Conservation (phyloP, 2,113 vertebrate genomes). For the Eretmochelys imbricata region DNA sequence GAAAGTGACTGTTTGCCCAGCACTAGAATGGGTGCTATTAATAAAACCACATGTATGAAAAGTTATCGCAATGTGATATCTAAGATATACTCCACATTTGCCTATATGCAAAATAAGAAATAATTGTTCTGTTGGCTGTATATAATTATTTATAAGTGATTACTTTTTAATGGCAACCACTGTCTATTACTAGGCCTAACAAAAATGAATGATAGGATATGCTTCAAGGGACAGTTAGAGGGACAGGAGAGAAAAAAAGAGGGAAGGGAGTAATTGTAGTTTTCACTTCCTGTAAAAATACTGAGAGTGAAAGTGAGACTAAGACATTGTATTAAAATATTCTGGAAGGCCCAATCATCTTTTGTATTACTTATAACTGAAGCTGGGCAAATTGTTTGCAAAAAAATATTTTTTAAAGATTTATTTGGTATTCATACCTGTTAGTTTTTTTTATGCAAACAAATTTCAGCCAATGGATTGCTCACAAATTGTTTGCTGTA, state of each 20-base stretch:
- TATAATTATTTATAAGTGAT: neutral
- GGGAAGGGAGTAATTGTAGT: neutral
- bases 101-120: neutral
- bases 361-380: neutral
- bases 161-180: neutral
- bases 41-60: neutral
- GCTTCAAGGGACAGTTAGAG: neutral
- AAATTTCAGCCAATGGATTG: neutral
- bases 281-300: neutral
- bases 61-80: neutral
- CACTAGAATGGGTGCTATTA: neutral
- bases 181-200: neutral
- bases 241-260: neutral
- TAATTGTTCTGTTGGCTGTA: neutral
- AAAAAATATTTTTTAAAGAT: neutral
- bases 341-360: neutral
- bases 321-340: neutral
- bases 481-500: neutral
- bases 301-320: neutral
- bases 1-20: neutral
- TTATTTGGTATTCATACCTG: neutral
- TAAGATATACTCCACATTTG: neutral
- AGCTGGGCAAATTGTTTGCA: accelerated
- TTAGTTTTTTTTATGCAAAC: neutral
- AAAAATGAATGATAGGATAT: neutral